Percentiles rank a stretch among this genome's conserved stretches.
Evolutionary conservation across 92 coral and sea anemone genomes (phyloP).

Genomic region (Palythoa caribaeorum): DNA sequence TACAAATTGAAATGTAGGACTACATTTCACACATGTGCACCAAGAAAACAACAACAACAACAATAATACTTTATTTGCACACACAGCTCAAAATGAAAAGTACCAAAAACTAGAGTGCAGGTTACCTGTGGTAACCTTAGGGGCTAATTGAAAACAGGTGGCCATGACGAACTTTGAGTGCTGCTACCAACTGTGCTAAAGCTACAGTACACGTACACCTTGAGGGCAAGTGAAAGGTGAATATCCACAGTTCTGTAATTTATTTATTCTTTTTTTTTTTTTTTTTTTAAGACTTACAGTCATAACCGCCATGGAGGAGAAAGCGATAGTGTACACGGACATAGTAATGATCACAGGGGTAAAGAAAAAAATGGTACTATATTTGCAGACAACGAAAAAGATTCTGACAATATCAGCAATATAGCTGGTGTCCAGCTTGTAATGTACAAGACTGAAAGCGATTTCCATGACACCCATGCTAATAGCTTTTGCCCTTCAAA

Average conservation of each 20-base stretch:
- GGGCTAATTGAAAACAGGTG: too few species aligned
- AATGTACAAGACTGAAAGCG: slow-evolving; percentile 68
- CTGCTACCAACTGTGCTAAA: too few species aligned
- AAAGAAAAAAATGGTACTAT: neutral
- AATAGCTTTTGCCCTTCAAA: slow-evolving; percentile 56
- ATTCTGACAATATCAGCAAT: slow-evolving; percentile 63
- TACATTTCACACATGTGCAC: too few species aligned
- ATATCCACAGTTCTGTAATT: neutral
- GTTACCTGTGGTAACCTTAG: too few species aligned
- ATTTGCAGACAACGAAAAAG: slow-evolving; percentile 33
- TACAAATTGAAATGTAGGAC: too few species aligned
- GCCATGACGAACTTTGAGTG: too few species aligned
- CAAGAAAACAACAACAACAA: too few species aligned
- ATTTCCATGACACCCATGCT: slow-evolving; percentile 58
- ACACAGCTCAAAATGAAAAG: too few species aligned
- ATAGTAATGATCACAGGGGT: neutral
- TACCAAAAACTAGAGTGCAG: too few species aligned
- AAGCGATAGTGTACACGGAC: slow-evolving; percentile 27
- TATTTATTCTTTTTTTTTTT: neutral
- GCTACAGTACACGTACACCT: too few species aligned
- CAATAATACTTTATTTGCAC: too few species aligned
- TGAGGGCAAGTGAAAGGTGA: too few species aligned
- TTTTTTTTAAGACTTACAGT: neutral
- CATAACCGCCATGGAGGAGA: slow-evolving; percentile 25
- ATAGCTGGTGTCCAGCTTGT: slow-evolving; percentile 82